These are phyloP conservation scores for Dromas ardeola DNA, from an alignment of 2,113 vertebrate species.

Conservation along the genomic window DNA sequence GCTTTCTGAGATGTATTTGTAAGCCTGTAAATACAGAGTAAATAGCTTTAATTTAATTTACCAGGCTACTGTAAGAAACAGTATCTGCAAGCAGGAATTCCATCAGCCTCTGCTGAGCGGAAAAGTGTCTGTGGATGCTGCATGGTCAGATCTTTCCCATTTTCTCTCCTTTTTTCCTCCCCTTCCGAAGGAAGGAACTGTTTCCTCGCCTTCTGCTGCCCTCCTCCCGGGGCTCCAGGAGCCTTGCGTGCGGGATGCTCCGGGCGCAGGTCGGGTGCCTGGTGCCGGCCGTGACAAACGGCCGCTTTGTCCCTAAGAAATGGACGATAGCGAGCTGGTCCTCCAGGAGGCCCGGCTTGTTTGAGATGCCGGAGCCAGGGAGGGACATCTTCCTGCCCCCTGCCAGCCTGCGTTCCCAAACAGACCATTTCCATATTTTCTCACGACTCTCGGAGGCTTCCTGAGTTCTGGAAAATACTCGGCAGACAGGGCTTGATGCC, in stretches of 20 bases:
- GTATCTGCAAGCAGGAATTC: conserved; percentile 21
- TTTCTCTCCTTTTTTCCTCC: no score
- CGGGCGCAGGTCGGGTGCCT: accelerated
- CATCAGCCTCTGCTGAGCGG: not conserved
- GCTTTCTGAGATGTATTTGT: conserved; percentile 67
- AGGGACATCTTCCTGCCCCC: not conserved
- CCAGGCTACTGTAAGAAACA: conserved; percentile 22
- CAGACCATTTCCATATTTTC: not conserved
- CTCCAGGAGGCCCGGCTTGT: not conserved
- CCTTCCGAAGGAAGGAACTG: not conserved
- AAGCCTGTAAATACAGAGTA: conserved; percentile 59
- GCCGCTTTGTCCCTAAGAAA: not conserved
- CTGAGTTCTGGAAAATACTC: not conserved
- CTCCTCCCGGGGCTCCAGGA: not conserved
- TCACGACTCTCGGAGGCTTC: not conserved
- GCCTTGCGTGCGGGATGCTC: not conserved
- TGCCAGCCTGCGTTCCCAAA: not conserved
- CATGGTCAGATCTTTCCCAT: not conserved
- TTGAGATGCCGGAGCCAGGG: not conserved
- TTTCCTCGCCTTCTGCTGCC: not conserved
- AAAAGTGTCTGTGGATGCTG: not conserved
- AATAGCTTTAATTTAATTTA: conserved; percentile 75
- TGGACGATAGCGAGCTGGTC: not conserved
- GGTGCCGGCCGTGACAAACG: not conserved
- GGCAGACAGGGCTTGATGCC: not conserved